These are phyloP conservation scores for Phthorimaea operculella DNA, from an alignment of 1,140 invertebrate species.

Conservation along the genomic window DNA sequence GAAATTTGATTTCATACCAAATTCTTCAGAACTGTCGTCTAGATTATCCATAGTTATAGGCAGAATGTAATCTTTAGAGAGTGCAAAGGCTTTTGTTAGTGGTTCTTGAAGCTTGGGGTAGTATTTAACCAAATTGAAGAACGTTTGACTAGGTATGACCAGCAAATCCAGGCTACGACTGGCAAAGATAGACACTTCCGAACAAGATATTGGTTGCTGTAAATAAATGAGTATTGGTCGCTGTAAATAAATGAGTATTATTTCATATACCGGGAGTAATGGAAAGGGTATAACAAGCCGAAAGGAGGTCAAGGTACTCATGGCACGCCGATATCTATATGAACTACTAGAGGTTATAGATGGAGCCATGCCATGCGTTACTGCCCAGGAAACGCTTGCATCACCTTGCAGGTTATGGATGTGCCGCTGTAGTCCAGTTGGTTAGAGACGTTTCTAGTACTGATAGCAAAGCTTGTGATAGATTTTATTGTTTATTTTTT, in stretches of 20 bases:
- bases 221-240: slow-evolving; percentile 16
- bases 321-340: too few relatives aligned
- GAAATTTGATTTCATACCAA: slow-evolving; percentile 15
- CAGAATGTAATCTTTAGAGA: slow-evolving; percentile 54
- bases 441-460: too few relatives aligned
- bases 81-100: slow-evolving; percentile 48
- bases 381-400: too few relatives aligned
- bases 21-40: slow-evolving; percentile 31
- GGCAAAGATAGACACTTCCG: slow-evolving; percentile 51
- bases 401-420: too few relatives aligned
- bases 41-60: slow-evolving; percentile 48
- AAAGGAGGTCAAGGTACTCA: too few relatives aligned
- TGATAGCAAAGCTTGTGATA: too few relatives aligned
- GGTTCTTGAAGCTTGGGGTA: slow-evolving; percentile 56
- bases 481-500: too few relatives aligned
- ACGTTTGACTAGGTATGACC: slow-evolving; percentile 49
- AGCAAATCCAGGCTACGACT: slow-evolving; percentile 53
- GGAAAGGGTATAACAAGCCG: too few relatives aligned
- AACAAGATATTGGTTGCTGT: slow-evolving; percentile 46
- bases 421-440: too few relatives aligned
- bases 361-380: too few relatives aligned
- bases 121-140: slow-evolving; percentile 55
- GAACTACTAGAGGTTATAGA: too few relatives aligned
- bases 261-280: too few relatives aligned
- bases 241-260: slow-evolving; percentile 23